A percentile compares a stretch with the other conserved stretches of the same genome.
Conservation (phyloP, 2,888 invertebrate genomes). For the Lomographa bimaculata region DNA sequence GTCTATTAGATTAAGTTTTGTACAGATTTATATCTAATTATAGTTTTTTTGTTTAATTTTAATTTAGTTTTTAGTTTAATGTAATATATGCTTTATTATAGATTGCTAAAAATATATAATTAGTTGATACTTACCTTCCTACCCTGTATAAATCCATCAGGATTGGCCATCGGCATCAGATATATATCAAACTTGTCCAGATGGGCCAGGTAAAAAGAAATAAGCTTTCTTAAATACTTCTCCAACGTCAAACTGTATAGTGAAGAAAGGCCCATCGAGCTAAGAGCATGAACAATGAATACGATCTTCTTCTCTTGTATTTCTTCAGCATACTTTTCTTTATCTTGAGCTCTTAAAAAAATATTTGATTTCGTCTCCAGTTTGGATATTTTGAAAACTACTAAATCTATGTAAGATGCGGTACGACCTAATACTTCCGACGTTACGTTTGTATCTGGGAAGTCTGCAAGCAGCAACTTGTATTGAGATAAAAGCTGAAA, state of each 20-base stretch:
- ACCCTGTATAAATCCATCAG: slow-evolving; percentile 50
- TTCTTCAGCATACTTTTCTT: slow-evolving; percentile 59
- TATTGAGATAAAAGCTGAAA: too few relatives aligned
- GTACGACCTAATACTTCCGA: slow-evolving; percentile 57
- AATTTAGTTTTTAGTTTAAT: too few relatives aligned
- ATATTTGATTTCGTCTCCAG: too few relatives aligned
- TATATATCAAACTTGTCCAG: slow-evolving; percentile 69
- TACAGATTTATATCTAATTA: too few relatives aligned
- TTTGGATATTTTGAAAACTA: slow-evolving; percentile 52
- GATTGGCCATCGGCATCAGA: slow-evolving; percentile 69
- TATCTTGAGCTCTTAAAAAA: slow-evolving; percentile 46
- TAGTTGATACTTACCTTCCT: slow-evolving; percentile 22
- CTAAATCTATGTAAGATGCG: slow-evolving; percentile 60
- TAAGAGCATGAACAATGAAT: slow-evolving; percentile 67
- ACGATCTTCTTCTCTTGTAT: slow-evolving; percentile 61
- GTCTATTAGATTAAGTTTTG: too few relatives aligned
- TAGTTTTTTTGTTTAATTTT: too few relatives aligned
- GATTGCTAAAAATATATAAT: too few relatives aligned
- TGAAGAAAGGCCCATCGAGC: slow-evolving; percentile 47
- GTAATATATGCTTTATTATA: too few relatives aligned
- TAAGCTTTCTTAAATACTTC: slow-evolving; percentile 37
- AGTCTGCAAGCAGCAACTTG: slow-evolving; percentile 31
- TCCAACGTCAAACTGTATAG: slow-evolving; percentile 36
- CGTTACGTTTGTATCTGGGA: too few relatives aligned
- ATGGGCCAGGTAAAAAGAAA: slow-evolving; percentile 54